Percentiles rank a stretch among this genome's conserved stretches.
Evolutionary conservation across 2,888 invertebrate genomes (phyloP).

Genomic region (Drosophila nr. fundita): DNA sequence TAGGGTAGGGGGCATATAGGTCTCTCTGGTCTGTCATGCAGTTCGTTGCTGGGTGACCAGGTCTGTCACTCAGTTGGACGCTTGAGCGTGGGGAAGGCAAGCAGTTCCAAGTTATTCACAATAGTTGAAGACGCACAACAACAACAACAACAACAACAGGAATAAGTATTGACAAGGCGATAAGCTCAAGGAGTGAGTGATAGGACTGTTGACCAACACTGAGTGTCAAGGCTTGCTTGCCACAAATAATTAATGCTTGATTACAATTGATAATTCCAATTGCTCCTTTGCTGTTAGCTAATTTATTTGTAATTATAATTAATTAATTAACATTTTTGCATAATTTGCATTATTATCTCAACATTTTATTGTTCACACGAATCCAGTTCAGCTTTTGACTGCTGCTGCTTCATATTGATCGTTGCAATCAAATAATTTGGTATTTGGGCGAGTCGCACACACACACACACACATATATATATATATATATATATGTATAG

Average conservation of each 20-base stretch:
- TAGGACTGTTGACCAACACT: neutral
- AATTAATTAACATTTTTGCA: neutral
- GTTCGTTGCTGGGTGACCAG: neutral
- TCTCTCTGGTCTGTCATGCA: neutral
- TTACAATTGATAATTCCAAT: neutral
- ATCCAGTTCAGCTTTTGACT: neutral
- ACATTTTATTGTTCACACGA: neutral
- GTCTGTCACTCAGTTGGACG: neutral
- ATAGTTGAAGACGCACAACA: neutral
- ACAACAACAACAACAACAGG: neutral
- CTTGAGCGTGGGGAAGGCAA: neutral
- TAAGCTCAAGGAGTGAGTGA: neutral
- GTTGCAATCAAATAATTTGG: neutral
- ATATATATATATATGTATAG: neutral
- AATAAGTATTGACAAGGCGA: constrained; percentile 5
- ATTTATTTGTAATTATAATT: neutral
- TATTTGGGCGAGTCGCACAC: neutral
- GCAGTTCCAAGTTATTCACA: neutral
- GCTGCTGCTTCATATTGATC: neutral
- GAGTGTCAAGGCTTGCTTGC: neutral
- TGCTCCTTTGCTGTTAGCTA: neutral
- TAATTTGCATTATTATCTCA: neutral
- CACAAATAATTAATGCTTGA: neutral
- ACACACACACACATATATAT: too few relatives aligned
- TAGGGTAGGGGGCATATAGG: neutral